Percentiles rank a stretch among this genome's conserved stretches.
phyloP scores from a whole-genome alignment of 92 coral and sea anemone species.

The Palythoa grandis region DNA sequence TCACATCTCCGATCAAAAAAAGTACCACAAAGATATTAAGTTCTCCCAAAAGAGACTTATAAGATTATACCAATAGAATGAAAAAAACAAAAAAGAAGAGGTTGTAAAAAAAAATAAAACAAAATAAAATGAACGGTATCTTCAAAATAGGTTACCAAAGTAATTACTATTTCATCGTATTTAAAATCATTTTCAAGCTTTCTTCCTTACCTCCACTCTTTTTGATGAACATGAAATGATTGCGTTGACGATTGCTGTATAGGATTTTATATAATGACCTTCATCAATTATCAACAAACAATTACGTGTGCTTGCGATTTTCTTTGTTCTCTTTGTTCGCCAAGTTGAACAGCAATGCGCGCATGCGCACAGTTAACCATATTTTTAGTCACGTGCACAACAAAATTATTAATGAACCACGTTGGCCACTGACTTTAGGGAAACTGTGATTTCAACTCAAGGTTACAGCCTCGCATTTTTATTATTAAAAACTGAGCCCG shows the following conservation, averaged over 20 bases:
- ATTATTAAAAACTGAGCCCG: not conserved
- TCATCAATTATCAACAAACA: slow-evolving; percentile 68
- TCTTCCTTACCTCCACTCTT: slow-evolving; percentile 41
- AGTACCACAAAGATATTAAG: not conserved
- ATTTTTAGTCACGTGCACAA: slow-evolving; percentile 32
- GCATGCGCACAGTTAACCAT: slow-evolving; percentile 19
- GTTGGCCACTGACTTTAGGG: not conserved
- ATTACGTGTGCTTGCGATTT: slow-evolving; percentile 72
- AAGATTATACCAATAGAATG: not conserved
- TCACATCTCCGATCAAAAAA: not conserved
- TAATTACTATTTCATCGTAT: not conserved
- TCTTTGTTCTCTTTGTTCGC: slow-evolving; percentile 62
- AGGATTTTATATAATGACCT: slow-evolving; percentile 72
- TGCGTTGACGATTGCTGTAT: slow-evolving; percentile 62
- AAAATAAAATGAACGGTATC: not conserved
- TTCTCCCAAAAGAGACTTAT: not conserved
- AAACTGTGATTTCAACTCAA: not conserved
- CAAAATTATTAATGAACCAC: slow-evolving; percentile 44
- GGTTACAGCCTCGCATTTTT: not conserved
- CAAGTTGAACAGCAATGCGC: not conserved
- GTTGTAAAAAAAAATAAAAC: not conserved
- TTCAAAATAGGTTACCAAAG: not conserved
- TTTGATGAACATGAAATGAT: slow-evolving; percentile 33
- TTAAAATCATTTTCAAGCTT: not conserved
- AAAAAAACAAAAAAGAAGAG: not conserved